Evolutionary conservation across 2,113 vertebrate species (phyloP), one percentile per base, ranked within the genome.

Genomic region (Pituophis catenifer): DNA sequence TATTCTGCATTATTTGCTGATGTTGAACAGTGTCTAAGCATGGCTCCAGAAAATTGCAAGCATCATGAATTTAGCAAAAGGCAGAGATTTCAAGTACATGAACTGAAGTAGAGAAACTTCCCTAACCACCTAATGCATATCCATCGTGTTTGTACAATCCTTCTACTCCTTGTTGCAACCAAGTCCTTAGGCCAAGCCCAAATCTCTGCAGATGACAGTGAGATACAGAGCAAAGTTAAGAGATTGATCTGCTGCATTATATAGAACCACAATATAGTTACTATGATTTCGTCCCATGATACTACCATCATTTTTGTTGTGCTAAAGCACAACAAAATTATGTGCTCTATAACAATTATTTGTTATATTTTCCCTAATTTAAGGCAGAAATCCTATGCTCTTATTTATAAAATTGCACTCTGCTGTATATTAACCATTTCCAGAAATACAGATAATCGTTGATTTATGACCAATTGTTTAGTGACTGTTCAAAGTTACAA

Each of bases 261-360:
- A 38, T 19, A 57, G 62, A 55, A 55, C 50, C 13, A 12, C 15
- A 23, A 29, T 53, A 29, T 38, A n/a, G 15, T 4, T n/a, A 23
- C 38, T 93, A 26, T 59, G 38, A 85, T 57, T 89, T 92, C 1
- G 24, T 2, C 88, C 53, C 1, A 88, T 75, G 15, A 54, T 15
- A 8, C 17, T 50, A 70, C 38, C 10, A 17, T 33, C 54, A 52
- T 96, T 94, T 58, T 92, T 48, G 89, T 55, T 75, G 70, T 90
- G 54, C 24, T 92, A 92, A 95, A 94, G 93, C 91, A 94, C 21
- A 86, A 24, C 0, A 0, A n/a, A 81, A 50, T 50, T 50, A 50
- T 50, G 48, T 50, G 48, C 48, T 50, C 48, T 7, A 50, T 50
- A 50, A 50, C 48, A 91, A 92, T 96, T 91, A 85, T 1, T 59